A percentile compares a stretch with the other conserved stretches of the same genome.
Conservation (phyloP, 2,888 invertebrate species). For the Lasioglossum zephyrum region DNA sequence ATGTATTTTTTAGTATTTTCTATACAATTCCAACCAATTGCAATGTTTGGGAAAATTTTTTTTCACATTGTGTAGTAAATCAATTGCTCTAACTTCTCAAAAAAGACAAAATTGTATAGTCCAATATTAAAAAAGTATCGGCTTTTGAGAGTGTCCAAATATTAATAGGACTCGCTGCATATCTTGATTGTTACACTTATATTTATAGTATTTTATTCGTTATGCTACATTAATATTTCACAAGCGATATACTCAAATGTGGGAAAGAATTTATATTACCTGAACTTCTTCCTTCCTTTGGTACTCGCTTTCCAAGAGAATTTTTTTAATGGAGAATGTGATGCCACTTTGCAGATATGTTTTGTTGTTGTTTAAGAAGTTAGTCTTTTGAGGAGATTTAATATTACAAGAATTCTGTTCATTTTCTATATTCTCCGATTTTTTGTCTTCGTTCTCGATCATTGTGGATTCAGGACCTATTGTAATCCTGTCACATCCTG, state of each 20-base stretch:
- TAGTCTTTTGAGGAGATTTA: constrained; percentile 76
- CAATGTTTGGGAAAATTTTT: too few relatives aligned
- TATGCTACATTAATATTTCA: not conserved
- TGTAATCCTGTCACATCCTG: constrained; percentile 84
- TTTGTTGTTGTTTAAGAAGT: constrained; percentile 75
- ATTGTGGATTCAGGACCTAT: constrained; percentile 84
- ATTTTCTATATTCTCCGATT: constrained; percentile 74
- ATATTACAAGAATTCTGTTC: constrained; percentile 69
- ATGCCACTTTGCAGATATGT: constrained; percentile 76
- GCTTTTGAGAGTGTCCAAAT: too few relatives aligned
- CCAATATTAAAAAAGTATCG: too few relatives aligned
- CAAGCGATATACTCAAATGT: not conserved
- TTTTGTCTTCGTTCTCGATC: constrained; percentile 70
- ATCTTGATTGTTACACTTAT: not conserved
- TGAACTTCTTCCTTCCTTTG: constrained; percentile 79
- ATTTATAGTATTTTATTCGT: not conserved
- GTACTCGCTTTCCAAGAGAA: constrained; percentile 79
- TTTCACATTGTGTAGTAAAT: too few relatives aligned
- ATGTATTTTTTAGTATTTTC: too few relatives aligned
- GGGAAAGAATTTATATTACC: constrained; percentile 59
- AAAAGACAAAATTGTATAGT: too few relatives aligned
- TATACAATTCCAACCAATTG: too few relatives aligned
- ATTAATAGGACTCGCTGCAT: not conserved
- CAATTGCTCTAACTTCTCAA: too few relatives aligned
- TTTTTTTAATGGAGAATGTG: constrained; percentile 79